Conservation (phyloP, 2,888 invertebrate species). For the Eupithecia subfuscata region DNA sequence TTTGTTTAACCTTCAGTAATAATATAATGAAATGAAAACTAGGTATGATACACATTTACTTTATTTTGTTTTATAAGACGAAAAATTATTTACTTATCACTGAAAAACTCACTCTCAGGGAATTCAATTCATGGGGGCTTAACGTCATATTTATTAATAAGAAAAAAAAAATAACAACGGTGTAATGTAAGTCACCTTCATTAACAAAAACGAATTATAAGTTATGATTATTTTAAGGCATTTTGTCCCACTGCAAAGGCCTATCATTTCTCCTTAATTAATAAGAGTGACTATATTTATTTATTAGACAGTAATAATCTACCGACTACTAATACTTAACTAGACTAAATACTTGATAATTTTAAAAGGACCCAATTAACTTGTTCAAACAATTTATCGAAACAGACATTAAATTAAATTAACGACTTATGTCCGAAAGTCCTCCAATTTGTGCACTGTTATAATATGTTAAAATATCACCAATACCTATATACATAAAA, state of each 20-base stretch:
- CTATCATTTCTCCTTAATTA: background rate
- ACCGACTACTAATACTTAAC: background rate
- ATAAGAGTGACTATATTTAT: background rate
- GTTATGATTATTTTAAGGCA: background rate
- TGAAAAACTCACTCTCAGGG: background rate
- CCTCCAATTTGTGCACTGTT: background rate
- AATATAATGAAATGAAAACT: background rate
- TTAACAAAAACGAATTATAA: background rate
- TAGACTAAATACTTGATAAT: background rate
- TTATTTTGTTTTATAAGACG: background rate
- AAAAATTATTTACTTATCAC: background rate
- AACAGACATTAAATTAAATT: background rate
- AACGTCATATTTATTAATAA: background rate
- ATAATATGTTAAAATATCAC: background rate
- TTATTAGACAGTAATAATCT: background rate
- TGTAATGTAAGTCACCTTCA: background rate
- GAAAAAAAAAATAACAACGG: background rate
- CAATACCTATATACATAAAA: too few relatives aligned
- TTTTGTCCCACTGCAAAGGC: background rate
- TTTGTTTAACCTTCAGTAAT: background rate
- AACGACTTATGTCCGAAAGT: background rate
- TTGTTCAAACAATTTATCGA: background rate
- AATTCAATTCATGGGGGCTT: background rate
- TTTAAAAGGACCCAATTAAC: background rate
- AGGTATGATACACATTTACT: background rate